These are phyloP conservation scores for Xanthorhoe spadicearia DNA, from an alignment of 2,888 invertebrate genomes.

Conservation along the genomic window DNA sequence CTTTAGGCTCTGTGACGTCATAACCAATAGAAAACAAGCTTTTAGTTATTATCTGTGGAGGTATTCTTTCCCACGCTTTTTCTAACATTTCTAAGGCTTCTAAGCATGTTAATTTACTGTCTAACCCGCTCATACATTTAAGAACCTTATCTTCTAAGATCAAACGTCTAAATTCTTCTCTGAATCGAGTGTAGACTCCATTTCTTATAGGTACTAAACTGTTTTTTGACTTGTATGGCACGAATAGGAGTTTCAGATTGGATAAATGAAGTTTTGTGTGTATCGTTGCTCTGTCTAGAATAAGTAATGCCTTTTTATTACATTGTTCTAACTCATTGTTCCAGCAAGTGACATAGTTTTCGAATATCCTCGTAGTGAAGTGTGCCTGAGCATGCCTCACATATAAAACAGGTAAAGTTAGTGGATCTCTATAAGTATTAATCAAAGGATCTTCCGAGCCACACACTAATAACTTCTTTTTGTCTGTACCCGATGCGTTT, in stretches of 20 bases:
- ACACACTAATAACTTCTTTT: slow-evolving; percentile 57
- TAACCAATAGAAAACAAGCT: slow-evolving; percentile 55
- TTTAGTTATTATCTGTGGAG: slow-evolving; percentile 50
- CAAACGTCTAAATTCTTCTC: slow-evolving; percentile 54
- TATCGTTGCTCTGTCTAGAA: slow-evolving; percentile 59
- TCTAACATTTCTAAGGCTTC: slow-evolving; percentile 58
- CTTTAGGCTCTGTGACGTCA: slow-evolving; percentile 48
- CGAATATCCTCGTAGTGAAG: slow-evolving; percentile 61
- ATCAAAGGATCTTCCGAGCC: slow-evolving; percentile 58
- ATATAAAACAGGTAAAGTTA: slow-evolving; percentile 57
- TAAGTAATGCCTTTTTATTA: slow-evolving; percentile 51
- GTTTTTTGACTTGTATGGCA: slow-evolving; percentile 60
- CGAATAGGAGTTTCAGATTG: slow-evolving; percentile 58
- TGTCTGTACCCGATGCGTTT: slow-evolving; percentile 57
- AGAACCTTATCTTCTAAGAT: slow-evolving; percentile 55
- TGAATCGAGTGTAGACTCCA: slow-evolving; percentile 53
- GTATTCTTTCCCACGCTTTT: slow-evolving; percentile 56
- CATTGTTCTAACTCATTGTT: slow-evolving; percentile 51
- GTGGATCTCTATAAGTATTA: slow-evolving; percentile 53
- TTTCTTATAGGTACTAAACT: slow-evolving; percentile 59
- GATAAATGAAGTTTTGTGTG: slow-evolving; percentile 59
- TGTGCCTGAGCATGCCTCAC: slow-evolving; percentile 57
- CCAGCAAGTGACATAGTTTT: slow-evolving; percentile 60
- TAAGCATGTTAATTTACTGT: slow-evolving; percentile 56
- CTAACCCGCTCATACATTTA: slow-evolving; percentile 53